Conservation (phyloP, 2,797 vertebrate species). For the Falco cherrug region DNA sequence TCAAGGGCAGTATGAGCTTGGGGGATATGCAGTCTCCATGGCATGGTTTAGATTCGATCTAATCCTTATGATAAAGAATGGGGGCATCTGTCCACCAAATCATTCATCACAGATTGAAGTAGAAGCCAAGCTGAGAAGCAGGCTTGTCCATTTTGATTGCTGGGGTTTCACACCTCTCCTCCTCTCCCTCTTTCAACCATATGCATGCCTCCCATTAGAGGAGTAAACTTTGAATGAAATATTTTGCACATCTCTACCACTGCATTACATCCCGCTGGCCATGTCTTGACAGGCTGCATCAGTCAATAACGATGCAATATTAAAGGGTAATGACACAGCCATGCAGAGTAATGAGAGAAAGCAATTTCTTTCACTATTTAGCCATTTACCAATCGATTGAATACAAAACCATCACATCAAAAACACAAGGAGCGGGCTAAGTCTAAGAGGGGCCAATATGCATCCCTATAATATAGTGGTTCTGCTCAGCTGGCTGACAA, state of each 20-base stretch:
- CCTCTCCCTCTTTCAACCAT: neutral
- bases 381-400: slow-evolving; percentile 64
- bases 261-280: slow-evolving; percentile 29
- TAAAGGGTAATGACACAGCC: slow-evolving; percentile 68
- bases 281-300: slow-evolving; percentile 58
- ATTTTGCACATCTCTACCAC: slow-evolving; percentile 26
- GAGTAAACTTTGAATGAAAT: slow-evolving; percentile 48
- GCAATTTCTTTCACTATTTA: slow-evolving; percentile 71
- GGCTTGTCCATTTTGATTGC: neutral
- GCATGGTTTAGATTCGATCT: neutral
- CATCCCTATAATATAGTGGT: neutral
- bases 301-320: slow-evolving; percentile 73
- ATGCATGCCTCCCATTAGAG: neutral
- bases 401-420: slow-evolving; percentile 43
- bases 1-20: neutral
- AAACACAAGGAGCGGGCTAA: slow-evolving; percentile 7
- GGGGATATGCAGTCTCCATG: neutral
- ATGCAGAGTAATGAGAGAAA: slow-evolving; percentile 69
- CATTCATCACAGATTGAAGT: neutral
- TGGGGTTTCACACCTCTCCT: neutral
- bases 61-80: neutral
- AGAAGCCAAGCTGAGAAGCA: neutral
- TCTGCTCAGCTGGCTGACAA: slow-evolving; percentile 5
- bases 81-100: neutral
- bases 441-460: neutral